phyloP scores from a whole-genome alignment of 2,888 invertebrate genomes.

The Strigamia transsilvanica region DNA sequence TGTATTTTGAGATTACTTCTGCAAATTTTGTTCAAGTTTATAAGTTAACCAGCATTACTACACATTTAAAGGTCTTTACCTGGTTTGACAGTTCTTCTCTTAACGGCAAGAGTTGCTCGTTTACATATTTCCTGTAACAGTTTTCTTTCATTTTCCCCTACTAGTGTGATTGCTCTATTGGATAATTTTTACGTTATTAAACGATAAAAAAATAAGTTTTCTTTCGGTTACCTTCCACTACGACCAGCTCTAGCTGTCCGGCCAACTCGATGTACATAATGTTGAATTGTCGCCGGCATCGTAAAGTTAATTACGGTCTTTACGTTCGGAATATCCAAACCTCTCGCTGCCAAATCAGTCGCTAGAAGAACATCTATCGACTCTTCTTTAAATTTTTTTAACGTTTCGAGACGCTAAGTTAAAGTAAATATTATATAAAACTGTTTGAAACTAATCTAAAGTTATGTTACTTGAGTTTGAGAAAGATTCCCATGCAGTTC shows the following conservation, averaged over 20 bases:
- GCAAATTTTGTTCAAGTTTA: constrained; percentile 51
- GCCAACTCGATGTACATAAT: constrained; percentile 96
- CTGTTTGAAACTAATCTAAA: not conserved
- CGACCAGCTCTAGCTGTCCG: constrained; percentile 95
- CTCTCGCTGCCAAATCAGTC: constrained; percentile 92
- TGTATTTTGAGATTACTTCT: constrained; percentile 89
- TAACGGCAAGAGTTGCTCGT: constrained; percentile 79
- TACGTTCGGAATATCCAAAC: constrained; percentile 95
- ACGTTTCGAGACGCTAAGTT: constrained; percentile 80
- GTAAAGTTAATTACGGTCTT: constrained; percentile 95
- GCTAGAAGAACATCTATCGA: constrained; percentile 77
- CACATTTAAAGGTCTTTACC: constrained; percentile 61
- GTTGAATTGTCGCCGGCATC: constrained; percentile 91
- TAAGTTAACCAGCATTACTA: not conserved
- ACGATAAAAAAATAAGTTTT: constrained; percentile 80
- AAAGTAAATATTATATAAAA: not conserved
- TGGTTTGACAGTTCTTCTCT: constrained; percentile 84
- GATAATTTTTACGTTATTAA: not conserved
- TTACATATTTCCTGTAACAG: constrained; percentile 92
- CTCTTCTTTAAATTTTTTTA: constrained; percentile 80
- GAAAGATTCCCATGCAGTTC: constrained; percentile 96
- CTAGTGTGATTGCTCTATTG: constrained; percentile 82
- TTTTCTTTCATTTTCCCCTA: constrained; percentile 90
- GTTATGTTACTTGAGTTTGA: constrained; percentile 76
- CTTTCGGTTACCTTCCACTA: constrained; percentile 77